phyloP scores from a whole-genome alignment of 2,888 invertebrate species.

The Psylliodes chrysocephalus region DNA sequence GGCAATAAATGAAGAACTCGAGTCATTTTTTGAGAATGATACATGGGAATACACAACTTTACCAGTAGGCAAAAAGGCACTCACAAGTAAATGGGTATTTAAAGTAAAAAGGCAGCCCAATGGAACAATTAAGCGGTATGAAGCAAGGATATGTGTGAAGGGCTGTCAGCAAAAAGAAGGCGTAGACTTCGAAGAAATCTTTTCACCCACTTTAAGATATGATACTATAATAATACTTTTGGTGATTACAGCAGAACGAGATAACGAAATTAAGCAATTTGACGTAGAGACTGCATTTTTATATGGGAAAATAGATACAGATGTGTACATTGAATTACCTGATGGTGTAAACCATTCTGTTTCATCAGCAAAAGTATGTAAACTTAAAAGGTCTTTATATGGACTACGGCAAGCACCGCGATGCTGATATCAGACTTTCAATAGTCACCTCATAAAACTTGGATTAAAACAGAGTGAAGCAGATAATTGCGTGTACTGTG shows the following conservation, averaged over 20 bases:
- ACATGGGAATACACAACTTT: background rate
- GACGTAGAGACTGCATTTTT: constrained; percentile 14
- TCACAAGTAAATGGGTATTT: constrained; percentile 17
- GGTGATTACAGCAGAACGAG: background rate
- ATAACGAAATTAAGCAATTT: constrained; percentile 7
- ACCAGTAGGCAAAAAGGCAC: background rate
- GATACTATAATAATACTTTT: constrained; percentile 16
- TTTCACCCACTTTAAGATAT: constrained; percentile 16
- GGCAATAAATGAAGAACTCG: constrained; percentile 12
- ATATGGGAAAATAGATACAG: background rate
- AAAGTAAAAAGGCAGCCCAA: background rate
- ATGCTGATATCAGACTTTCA: background rate
- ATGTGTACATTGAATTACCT: constrained; percentile 6
- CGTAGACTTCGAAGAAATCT: constrained; percentile 14
- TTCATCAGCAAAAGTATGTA: background rate
- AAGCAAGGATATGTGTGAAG: constrained; percentile 13
- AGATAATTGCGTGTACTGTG: constrained; percentile 22
- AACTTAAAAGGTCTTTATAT: constrained; percentile 13
- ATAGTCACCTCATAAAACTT: constrained; percentile 2
- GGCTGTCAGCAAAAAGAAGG: constrained; percentile 16
- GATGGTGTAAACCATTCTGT: background rate
- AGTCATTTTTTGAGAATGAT: background rate
- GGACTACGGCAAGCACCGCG: constrained; percentile 15
- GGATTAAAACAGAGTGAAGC: constrained; percentile 6
- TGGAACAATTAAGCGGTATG: constrained; percentile 6